Evolutionary conservation across 2,888 invertebrate genomes (phyloP), one percentile per base, ranked within the genome.

Genomic region (Perizoma flavofasciatum): DNA sequence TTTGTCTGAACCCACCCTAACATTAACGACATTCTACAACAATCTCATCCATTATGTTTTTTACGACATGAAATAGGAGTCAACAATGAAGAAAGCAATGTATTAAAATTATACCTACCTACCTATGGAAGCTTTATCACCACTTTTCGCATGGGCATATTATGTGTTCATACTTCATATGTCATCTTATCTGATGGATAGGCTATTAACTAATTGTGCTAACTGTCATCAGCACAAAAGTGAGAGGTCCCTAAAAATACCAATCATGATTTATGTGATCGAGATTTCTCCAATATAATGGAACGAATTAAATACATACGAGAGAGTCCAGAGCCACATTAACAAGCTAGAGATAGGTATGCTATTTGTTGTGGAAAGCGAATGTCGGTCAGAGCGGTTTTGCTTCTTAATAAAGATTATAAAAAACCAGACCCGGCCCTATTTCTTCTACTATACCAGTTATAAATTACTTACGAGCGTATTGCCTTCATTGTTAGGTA

Each of bases 1-100:
- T 80, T 74, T 74, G 72, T 73, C 65, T 69, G 32, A 61, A 68
- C 68, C 69, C 72, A 74, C 75, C 79, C 77, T 79, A 72, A 70
- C 57, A 69, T 71, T 68, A 60, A 58, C 57, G 51, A 51, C 67
- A 69, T 67, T 67, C 62, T 62, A 56, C 59, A 63, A 57, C 55
- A 61, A 45, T 54, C 49, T 46, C 46, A 46, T 46, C 46, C 46
- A 33, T 46, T 46, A 33, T 33, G 5, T 9, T 33, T 46, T 33
- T 33, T 9, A 11, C 1, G 5, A 44, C 4, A 22, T 22, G 22
- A 3, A 22, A 22, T 22, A 3, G 22, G 22, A 22, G n/a, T n/a
- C 22, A 22, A 22, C 22, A 22, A 22, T 22, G 22, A 22, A 22
- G 22, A 22, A 22, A 22, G 22, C 1, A 22, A 22, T 22, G 22